Conservation (phyloP, 2,888 invertebrate species). For the Chesias legatella region DNA sequence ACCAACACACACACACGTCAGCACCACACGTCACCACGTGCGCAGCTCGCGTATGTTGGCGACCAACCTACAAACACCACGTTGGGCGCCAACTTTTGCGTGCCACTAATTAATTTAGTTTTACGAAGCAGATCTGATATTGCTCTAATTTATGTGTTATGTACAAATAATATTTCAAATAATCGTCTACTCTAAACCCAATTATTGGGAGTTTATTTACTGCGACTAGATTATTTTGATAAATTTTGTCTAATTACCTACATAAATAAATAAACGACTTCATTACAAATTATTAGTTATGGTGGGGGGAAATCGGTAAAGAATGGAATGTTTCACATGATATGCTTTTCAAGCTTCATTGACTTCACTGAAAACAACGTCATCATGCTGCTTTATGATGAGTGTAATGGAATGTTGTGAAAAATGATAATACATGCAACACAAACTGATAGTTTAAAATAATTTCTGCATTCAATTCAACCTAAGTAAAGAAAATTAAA, state of each 20-base stretch:
- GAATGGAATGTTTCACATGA: slow-evolving; percentile 15
- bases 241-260: not conserved
- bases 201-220: slow-evolving; percentile 2
- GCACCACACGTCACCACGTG: slow-evolving; percentile 1
- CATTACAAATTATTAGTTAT: not conserved
- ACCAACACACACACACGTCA: slow-evolving; percentile 21
- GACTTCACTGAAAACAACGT: slow-evolving; percentile 25
- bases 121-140: slow-evolving; percentile 7
- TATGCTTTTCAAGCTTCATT: slow-evolving; percentile 27
- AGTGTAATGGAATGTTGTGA: slow-evolving; percentile 34
- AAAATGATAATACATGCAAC: slow-evolving; percentile 67
- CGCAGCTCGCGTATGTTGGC: not conserved
- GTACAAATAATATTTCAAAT: not conserved
- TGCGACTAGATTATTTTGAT: slow-evolving; percentile 8
- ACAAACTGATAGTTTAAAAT: slow-evolving; percentile 55
- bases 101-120: slow-evolving; percentile 1
- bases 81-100: slow-evolving; percentile 10
- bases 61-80: not conserved
- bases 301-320: slow-evolving; percentile 26
- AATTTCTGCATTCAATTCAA: slow-evolving; percentile 52
- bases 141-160: not conserved
- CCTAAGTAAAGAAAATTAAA: slow-evolving; percentile 4
- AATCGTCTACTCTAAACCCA: not conserved
- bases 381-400: slow-evolving; percentile 37
- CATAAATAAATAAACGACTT: too few species aligned